Base-by-base conservation (phyloP, 2,888 invertebrate species). In the Rhingia campestris region DNA sequence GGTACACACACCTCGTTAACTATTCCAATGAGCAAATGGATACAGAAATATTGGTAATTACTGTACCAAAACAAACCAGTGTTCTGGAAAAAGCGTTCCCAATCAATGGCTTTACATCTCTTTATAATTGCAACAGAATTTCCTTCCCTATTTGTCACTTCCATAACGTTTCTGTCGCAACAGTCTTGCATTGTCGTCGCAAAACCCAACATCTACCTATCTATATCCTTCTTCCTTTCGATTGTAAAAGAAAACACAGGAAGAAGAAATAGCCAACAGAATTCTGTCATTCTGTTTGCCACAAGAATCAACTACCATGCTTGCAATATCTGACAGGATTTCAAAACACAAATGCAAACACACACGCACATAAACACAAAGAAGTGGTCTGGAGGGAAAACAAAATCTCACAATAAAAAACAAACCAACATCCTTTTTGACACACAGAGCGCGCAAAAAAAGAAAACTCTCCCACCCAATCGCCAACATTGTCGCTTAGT, bases 1-100 rank as follows among this genome's bases (percentile, higher is more conserved):
- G 12, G 2, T 43, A 37, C 37, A 56, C 63, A 81, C 72, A 70
- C 72, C 72, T 81, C 81, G 77, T 81, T 81, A 66, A 43, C 32
- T 73, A 73, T 77, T 67, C 77, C 61, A 77, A 61, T 67, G 76
- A 47, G 2, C 22, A 22, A 22, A 1, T 22, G 76, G 61, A 39
- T 32, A 45, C 6, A 12, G 9, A 30, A 56, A 75, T 30, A 22
- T 22, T 22, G 22, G 22, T 22, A 2, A 2, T 22, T 22, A 2
- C 22, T 22, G 22, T 58, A 35, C 14, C 9, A 14, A 51, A 22
- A 53, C 22, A n/a, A 6, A 2, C 22, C 22, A 22, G 2, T 41
- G 58, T 58, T 41, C 58, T 6, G 7, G 7, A 6, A 10, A 37
- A 54, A 9, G 53, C 14, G 32, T 3, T 30, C 10, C 33, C 64